Percentiles rank a stretch among this genome's conserved stretches.
These are phyloP conservation scores for Phyllostomus discolor DNA, from an alignment of 2,113 vertebrate genomes.

Conservation along the genomic window DNA sequence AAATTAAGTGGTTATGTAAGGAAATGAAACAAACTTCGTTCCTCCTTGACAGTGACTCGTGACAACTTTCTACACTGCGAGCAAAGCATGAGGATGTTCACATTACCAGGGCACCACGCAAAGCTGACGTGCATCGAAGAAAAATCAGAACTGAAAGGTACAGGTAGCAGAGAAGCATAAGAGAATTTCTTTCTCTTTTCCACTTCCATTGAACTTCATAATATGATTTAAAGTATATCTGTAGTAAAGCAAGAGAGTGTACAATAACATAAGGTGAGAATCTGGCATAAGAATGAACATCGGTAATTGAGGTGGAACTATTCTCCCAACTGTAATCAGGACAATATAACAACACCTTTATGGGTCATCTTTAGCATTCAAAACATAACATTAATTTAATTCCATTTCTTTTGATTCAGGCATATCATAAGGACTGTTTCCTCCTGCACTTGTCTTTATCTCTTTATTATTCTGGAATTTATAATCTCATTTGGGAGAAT, in stretches of 20 bases:
- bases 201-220: not conserved
- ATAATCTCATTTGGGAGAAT: not conserved
- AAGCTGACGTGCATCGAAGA: not conserved
- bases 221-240: not conserved
- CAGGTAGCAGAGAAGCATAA: not conserved
- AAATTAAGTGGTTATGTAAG: not conserved
- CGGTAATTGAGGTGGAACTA: not conserved
- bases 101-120: not conserved
- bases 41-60: conserved; percentile 43
- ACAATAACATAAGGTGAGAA: not conserved
- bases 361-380: not conserved
- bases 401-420: not conserved
- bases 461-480: not conserved
- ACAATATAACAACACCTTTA: not conserved
- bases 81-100: accelerated
- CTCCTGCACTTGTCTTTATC: not conserved
- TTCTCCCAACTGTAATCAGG: not conserved
- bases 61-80: not conserved
- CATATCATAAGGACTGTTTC: not conserved
- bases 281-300: not conserved
- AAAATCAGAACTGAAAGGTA: not conserved
- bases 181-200: not conserved
- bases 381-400: not conserved
- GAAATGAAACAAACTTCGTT: not conserved
- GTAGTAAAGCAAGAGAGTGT: not conserved